These are phyloP conservation scores for Passer montanus DNA, from an alignment of 2,113 vertebrate species.

Conservation along the genomic window DNA sequence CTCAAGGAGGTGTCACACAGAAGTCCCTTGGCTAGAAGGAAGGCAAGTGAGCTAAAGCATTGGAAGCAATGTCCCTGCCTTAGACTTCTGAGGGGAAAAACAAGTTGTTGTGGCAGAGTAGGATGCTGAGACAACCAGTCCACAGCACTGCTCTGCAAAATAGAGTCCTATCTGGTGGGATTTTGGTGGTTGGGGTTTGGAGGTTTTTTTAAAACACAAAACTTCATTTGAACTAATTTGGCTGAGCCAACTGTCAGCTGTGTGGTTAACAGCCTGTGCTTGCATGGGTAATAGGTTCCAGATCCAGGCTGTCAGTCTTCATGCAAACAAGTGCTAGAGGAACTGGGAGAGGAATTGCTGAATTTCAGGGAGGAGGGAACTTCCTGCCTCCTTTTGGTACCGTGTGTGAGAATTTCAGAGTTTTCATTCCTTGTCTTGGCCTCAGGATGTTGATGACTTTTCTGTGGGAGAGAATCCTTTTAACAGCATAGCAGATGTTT, in stretches of 20 bases:
- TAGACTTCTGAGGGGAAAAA: neutral
- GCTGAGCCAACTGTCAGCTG: conserved; percentile 1
- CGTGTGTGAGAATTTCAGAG: neutral
- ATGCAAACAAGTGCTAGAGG: conserved; percentile 14
- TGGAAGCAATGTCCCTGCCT: neutral
- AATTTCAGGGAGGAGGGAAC: neutral
- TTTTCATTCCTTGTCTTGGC: neutral
- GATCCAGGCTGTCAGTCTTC: conserved; percentile 11
- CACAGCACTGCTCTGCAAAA: neutral
- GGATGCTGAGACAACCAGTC: neutral
- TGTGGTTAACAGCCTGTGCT: conserved; percentile 47
- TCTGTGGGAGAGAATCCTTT: neutral
- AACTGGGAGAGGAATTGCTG: neutral
- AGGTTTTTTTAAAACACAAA: neutral
- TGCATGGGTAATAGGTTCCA: conserved; percentile 57
- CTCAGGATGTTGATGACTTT: neutral
- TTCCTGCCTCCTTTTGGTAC: conserved; percentile 5
- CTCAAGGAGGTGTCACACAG: neutral
- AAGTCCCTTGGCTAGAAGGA: neutral
- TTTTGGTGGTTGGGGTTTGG: neutral
- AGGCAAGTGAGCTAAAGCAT: neutral
- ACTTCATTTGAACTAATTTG: conserved; percentile 9
- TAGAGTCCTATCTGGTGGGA: neutral
- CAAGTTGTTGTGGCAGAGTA: fast-evolving
- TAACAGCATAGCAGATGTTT: fast-evolving